Percentiles rank a stretch among this genome's conserved stretches.
Evolutionary conservation across 30 jellyfish, hydroid and myxozoan species (phyloP).

Genomic region (Mastigias papua): DNA sequence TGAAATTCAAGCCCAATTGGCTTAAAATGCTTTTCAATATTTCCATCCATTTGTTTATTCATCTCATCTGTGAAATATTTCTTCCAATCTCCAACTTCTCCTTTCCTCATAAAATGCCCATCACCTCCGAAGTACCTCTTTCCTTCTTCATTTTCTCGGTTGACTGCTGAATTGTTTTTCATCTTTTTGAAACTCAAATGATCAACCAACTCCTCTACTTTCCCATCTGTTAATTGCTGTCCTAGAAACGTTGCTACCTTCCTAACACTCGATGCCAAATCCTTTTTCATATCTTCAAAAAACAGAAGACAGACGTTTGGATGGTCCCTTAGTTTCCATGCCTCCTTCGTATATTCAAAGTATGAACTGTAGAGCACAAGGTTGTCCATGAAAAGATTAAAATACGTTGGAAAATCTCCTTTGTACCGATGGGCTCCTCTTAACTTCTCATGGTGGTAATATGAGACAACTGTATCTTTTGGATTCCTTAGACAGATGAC

Average conservation of each 20-base stretch:
- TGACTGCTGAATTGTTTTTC: slow-evolving; percentile 16
- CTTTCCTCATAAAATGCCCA: slow-evolving; percentile 15
- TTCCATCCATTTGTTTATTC: slow-evolving; percentile 16
- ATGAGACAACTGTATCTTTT: slow-evolving; percentile 47
- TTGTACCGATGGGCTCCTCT: background rate
- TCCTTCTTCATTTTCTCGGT: background rate
- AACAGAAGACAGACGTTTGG: slow-evolving; percentile 38
- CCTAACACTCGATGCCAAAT: slow-evolving; percentile 9
- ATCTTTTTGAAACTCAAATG: slow-evolving; percentile 22
- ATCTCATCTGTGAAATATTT: slow-evolving; percentile 26
- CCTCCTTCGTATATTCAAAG: slow-evolving; percentile 4
- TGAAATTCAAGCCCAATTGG: slow-evolving; percentile 48
- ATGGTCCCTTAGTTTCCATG: slow-evolving; percentile 36
- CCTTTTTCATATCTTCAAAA: slow-evolving; percentile 49
- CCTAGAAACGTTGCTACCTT: slow-evolving; percentile 47
- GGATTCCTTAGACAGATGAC: slow-evolving; percentile 44
- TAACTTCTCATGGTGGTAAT: slow-evolving; percentile 19
- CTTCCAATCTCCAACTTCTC: slow-evolving; percentile 19
- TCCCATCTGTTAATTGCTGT: background rate
- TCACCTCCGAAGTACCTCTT: background rate
- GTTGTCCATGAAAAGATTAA: slow-evolving; percentile 37
- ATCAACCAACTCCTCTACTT: slow-evolving; percentile 11
- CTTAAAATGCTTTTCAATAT: background rate
- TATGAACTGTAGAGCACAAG: slow-evolving; percentile 18
- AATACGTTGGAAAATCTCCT: slow-evolving; percentile 22